Conservation (phyloP, 2,113 vertebrate species). For the Elanoides forficatus region DNA sequence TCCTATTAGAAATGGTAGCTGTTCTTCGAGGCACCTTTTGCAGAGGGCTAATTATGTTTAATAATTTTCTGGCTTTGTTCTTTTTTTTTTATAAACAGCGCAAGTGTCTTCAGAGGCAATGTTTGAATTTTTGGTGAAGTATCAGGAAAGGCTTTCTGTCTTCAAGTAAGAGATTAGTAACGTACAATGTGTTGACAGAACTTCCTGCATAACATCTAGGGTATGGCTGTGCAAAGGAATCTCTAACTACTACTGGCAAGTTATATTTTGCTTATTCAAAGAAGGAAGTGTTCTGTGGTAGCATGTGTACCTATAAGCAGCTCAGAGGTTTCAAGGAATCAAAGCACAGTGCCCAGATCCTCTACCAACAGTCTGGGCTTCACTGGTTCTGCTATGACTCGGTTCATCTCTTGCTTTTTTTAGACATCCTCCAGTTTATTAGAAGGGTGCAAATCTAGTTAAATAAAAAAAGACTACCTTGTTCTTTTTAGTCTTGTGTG, state of each 20-base stretch:
- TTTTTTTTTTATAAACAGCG: no score
- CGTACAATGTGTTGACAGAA: accelerated
- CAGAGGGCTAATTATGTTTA: neutral
- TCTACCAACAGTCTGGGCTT: neutral
- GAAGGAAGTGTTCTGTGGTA: neutral
- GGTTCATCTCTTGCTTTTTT: neutral
- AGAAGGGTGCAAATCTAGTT: neutral
- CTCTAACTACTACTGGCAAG: neutral
- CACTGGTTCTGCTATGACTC: neutral
- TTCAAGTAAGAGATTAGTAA: neutral
- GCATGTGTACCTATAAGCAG: neutral
- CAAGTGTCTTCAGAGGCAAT: neutral
- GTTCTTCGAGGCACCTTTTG: neutral
- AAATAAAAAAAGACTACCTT: neutral
- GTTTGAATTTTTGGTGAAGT: neutral
- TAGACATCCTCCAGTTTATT: no score
- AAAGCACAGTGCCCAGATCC: neutral
- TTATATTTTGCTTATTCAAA: neutral
- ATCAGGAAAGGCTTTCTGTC: neutral
- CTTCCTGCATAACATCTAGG: neutral
- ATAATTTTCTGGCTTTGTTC: neutral
- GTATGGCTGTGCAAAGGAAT: neutral
- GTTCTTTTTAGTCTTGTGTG: neutral
- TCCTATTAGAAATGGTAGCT: neutral
- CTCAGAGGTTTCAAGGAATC: neutral